phyloP scores from a whole-genome alignment of 2,113 vertebrate species.

The Pedetes capensis region DNA sequence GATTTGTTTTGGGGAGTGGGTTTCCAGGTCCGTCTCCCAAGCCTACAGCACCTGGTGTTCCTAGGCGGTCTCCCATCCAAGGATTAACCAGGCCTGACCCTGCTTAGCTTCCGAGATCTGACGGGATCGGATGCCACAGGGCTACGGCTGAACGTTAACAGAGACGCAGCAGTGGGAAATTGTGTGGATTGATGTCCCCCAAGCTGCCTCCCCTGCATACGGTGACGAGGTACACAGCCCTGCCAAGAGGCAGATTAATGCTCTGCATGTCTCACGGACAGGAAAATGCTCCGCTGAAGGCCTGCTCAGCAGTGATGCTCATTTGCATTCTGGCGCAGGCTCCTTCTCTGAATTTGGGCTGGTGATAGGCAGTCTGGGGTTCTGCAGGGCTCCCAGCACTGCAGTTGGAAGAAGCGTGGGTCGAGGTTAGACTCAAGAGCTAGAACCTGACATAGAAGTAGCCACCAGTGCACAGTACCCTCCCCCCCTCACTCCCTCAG shows the following conservation, averaged over 20 bases:
- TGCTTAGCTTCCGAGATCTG: too few species aligned
- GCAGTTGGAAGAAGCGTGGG: not conserved
- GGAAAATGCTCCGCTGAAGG: not conserved
- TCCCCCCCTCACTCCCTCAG: too few species aligned
- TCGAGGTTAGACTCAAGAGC: not conserved
- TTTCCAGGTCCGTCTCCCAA: too few species aligned
- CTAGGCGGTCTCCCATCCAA: too few species aligned
- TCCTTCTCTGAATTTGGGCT: not conserved
- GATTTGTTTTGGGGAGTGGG: too few species aligned
- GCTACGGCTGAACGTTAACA: too few species aligned
- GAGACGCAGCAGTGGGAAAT: not conserved
- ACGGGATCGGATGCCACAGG: too few species aligned
- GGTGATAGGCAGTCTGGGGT: too few species aligned
- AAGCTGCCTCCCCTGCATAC: not conserved
- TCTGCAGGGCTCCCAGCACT: fast-evolving
- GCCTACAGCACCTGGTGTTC: too few species aligned
- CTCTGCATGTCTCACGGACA: not conserved
- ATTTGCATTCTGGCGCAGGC: not conserved
- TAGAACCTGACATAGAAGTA: not conserved
- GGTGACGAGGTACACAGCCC: not conserved
- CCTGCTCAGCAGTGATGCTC: not conserved
- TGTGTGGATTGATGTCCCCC: too few species aligned
- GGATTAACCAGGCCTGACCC: too few species aligned
- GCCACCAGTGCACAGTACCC: fast-evolving
- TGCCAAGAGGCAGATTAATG: too few species aligned